Percentiles rank a stretch among this genome's conserved stretches.
These are phyloP conservation scores for Conops quadrifasciatus DNA, from an alignment of 2,888 invertebrate species.

Conservation along the genomic window DNA sequence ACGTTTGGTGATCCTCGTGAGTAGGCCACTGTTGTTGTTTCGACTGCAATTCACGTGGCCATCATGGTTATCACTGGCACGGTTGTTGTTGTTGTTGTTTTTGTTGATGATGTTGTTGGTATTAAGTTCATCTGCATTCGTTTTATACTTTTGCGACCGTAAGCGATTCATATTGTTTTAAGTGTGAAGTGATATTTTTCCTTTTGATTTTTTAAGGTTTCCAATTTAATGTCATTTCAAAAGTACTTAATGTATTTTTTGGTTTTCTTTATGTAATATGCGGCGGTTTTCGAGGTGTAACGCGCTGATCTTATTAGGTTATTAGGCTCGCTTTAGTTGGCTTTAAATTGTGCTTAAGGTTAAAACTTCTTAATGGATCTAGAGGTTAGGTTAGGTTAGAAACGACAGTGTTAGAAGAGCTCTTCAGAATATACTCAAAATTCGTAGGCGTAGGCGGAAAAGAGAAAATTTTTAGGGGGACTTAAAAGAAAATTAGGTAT, in stretches of 20 bases:
- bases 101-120: constrained; percentile 34
- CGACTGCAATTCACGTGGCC: constrained; percentile 32
- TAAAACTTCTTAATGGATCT: too few species aligned
- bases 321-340: too few species aligned
- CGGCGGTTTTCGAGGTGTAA: too few species aligned
- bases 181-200: constrained; percentile 8
- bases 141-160: constrained; percentile 56
- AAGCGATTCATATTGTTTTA: constrained; percentile 54
- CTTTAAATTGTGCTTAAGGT: too few species aligned
- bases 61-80: constrained; percentile 47
- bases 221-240: not conserved
- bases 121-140: constrained; percentile 41
- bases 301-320: too few species aligned
- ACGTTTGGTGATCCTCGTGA: constrained; percentile 61
- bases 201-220: constrained; percentile 8
- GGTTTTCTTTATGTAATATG: too few species aligned
- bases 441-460: too few species aligned
- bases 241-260: not conserved
- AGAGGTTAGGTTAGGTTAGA: too few species aligned
- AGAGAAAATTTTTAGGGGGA: too few species aligned
- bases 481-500: too few species aligned
- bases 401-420: too few species aligned
- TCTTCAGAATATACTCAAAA: too few species aligned
- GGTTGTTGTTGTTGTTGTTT: constrained; percentile 32
- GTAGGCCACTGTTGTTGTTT: constrained; percentile 49